These are phyloP conservation scores for Mythimna pallens DNA, from an alignment of 2,888 invertebrate species.

Conservation along the genomic window DNA sequence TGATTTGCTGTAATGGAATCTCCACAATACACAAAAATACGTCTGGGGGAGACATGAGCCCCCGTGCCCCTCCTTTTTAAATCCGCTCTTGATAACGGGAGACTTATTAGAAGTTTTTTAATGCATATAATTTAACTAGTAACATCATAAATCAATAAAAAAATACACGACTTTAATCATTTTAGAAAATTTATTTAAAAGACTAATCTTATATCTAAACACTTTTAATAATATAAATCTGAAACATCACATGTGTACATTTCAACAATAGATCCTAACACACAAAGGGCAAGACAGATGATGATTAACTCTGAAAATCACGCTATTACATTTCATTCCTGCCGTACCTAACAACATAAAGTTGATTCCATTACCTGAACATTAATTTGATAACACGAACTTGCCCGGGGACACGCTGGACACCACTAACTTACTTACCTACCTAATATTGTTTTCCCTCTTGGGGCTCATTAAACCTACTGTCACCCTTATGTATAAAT, in stretches of 20 bases:
- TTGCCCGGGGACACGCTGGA: conserved; percentile 18
- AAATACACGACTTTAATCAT: too few relatives aligned
- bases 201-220: too few relatives aligned
- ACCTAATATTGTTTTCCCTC: conserved; percentile 25
- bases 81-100: too few relatives aligned
- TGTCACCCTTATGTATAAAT: conserved; percentile 12
- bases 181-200: too few relatives aligned
- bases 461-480: conserved; percentile 36
- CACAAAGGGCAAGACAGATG: neutral
- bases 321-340: neutral
- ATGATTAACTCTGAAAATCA: neutral
- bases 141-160: too few relatives aligned
- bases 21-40: too few relatives aligned
- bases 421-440: conserved; percentile 41
- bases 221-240: neutral
- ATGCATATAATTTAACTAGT: too few relatives aligned
- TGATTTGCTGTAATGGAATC: too few relatives aligned
- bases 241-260: neutral
- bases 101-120: too few relatives aligned
- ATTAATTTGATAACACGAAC: conserved; percentile 44
- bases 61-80: too few relatives aligned
- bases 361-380: conserved; percentile 33
- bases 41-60: too few relatives aligned
- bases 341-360: neutral
- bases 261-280: neutral